Evolutionary conservation across 2,113 vertebrate genomes (phyloP).

Genomic region (Apeltes quadracus): DNA sequence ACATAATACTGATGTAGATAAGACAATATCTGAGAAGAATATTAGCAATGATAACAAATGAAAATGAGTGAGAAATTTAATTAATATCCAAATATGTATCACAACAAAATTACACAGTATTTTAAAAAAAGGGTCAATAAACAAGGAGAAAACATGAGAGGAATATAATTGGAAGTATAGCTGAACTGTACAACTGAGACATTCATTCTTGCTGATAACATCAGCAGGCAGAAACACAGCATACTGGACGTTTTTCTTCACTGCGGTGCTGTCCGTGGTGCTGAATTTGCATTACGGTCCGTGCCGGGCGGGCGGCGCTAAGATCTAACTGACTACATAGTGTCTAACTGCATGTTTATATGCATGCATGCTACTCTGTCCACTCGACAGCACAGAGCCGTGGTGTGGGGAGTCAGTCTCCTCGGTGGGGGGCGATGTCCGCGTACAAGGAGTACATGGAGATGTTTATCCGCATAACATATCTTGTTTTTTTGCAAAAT

Average conservation of each 20-base stretch:
- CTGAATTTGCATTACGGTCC: background rate
- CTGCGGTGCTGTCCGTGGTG: conserved; percentile 1
- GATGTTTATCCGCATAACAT: background rate
- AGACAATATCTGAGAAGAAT: background rate
- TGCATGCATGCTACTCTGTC: background rate
- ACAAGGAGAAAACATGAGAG: background rate
- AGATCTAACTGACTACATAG: background rate
- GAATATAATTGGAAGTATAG: background rate
- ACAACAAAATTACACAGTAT: background rate
- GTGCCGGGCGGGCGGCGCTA: background rate
- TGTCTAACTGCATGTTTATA: background rate
- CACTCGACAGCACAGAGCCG: background rate
- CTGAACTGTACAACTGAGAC: background rate
- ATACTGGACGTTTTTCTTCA: background rate
- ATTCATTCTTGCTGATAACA: background rate
- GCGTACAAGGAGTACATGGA: background rate
- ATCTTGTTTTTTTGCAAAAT: background rate
- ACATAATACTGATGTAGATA: background rate
- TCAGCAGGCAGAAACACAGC: background rate
- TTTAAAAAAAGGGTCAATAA: background rate
- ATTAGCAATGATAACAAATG: too few species aligned
- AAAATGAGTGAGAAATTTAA: background rate
- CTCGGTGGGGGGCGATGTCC: conserved; percentile 40
- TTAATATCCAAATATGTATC: background rate
- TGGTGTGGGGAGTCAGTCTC: background rate